Evolutionary conservation across 2,888 invertebrate genomes (phyloP), one percentile per base, ranked within the genome.

Genomic region (Pristionchus arcanus): DNA sequence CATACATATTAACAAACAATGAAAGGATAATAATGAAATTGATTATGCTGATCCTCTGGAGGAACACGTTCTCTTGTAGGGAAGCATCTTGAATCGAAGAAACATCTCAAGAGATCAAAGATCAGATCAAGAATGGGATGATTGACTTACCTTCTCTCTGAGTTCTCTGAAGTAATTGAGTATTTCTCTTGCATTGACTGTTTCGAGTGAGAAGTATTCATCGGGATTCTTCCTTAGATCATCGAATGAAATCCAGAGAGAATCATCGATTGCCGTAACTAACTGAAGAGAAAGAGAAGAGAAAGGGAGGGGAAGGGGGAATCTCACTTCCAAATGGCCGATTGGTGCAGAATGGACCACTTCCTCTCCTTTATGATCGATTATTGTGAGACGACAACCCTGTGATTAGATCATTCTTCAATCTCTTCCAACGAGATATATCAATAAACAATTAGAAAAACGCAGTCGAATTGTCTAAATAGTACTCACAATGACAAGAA

Each of bases 161-260:
- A 85, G 34, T 59, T 63, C 37, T 59, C 59, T 59, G 63, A 85
- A 85, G 59, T 59, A 85, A 21, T 63, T 31, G 63, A 85, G 55
- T 42, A 85, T 85, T 15, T 85, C 85, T n/a, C 25, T 31, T 34
- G 63, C 59, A 31, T 59, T 21, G 19, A 25, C 11, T 25, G 59
- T 59, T 37, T 85, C 85, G 28, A 85, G 63, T 13, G 85, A 85
- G 85, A 85, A 85, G 34, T 85, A 85, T 85, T 85, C 63, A 63
- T 85, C 59, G 13, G 55, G 85, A 85, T 55, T 59, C 63, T 59
- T 85, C 25, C 55, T 16, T 55, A 85, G 85, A 85, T 85, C 59
- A 85, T 85, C 85, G 85, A 85, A 85, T 55, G 85, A 59, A 85
- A 85, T 85, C 63, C 55, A 85, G 9, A 85, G 85, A 25, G 85